These are phyloP conservation scores for Magallana ariakensis DNA, from an alignment of 1,140 invertebrate genomes.

Conservation along the genomic window DNA sequence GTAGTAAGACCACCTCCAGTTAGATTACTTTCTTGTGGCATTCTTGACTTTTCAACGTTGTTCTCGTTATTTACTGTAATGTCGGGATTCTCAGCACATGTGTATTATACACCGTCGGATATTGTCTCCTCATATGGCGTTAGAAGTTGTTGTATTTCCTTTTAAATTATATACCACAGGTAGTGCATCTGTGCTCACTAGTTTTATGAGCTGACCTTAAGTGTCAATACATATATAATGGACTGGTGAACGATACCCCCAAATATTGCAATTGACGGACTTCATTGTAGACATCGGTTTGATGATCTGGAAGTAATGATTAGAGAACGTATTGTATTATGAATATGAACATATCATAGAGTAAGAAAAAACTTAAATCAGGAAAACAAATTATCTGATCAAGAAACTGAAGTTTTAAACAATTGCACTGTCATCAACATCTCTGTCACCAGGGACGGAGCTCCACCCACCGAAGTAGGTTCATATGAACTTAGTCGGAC, in stretches of 20 bases:
- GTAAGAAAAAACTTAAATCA: too few species aligned
- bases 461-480: too few species aligned
- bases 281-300: too few species aligned
- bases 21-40: too few species aligned
- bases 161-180: not conserved
- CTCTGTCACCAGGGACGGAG: not conserved
- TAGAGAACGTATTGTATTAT: too few species aligned
- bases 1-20: too few species aligned
- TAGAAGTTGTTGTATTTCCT: conserved; percentile 36
- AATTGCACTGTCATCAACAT: too few species aligned
- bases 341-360: too few species aligned
- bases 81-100: not conserved
- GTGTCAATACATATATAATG: not conserved
- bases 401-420: too few species aligned
- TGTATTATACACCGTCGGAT: not conserved
- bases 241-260: not conserved
- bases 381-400: not conserved
- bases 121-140: conserved; percentile 25
- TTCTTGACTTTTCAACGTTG: too few species aligned
- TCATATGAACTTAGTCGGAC: conserved; percentile 40
- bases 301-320: too few species aligned
- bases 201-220: not conserved
- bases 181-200: not conserved
- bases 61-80: too few species aligned
- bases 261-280: not conserved